phyloP scores from a whole-genome alignment of 1,140 invertebrate genomes.

The Drosophila sulfurigaster region DNA sequence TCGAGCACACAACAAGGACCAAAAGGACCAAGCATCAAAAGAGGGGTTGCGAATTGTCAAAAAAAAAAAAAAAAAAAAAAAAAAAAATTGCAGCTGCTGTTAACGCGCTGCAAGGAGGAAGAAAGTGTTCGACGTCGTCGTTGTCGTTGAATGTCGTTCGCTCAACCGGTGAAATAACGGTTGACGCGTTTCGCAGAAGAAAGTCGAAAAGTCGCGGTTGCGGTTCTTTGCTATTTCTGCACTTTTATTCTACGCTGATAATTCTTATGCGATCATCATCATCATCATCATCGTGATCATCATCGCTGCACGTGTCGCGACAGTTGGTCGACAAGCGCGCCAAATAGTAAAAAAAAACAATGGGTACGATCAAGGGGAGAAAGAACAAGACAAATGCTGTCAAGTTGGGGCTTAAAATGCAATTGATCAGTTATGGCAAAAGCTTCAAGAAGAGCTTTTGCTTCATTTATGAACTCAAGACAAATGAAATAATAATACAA shows the following conservation, averaged over 20 bases:
- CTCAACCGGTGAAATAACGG: conserved; percentile 52
- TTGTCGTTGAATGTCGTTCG: not conserved
- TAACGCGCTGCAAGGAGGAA: conserved; percentile 31
- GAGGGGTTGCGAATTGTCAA: conserved; percentile 36
- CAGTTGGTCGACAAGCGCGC: conserved; percentile 32
- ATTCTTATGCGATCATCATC: conserved; percentile 12
- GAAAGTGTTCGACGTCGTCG: conserved; percentile 53
- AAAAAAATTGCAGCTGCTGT: conserved; percentile 25
- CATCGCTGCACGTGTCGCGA: conserved; percentile 32
- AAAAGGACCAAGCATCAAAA: conserved; percentile 11
- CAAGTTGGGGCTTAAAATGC: not conserved
- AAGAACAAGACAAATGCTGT: not conserved
- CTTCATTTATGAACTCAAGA: too few species aligned
- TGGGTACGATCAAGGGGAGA: not conserved
- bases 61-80: too few species aligned
- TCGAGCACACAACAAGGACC: conserved; percentile 34
- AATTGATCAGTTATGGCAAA: not conserved
- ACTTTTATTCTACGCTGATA: conserved; percentile 1
- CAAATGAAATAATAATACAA: too few species aligned
- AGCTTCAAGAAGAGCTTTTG: not conserved
- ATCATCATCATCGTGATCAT: not conserved
- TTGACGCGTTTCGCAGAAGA: conserved; percentile 19
- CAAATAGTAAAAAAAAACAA: conserved; percentile 4
- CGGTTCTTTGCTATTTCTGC: not conserved
- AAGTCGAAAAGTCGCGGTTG: conserved; percentile 5